phyloP scores from a whole-genome alignment of 1,140 invertebrate genomes.

The Drosophila tropicalis region DNA sequence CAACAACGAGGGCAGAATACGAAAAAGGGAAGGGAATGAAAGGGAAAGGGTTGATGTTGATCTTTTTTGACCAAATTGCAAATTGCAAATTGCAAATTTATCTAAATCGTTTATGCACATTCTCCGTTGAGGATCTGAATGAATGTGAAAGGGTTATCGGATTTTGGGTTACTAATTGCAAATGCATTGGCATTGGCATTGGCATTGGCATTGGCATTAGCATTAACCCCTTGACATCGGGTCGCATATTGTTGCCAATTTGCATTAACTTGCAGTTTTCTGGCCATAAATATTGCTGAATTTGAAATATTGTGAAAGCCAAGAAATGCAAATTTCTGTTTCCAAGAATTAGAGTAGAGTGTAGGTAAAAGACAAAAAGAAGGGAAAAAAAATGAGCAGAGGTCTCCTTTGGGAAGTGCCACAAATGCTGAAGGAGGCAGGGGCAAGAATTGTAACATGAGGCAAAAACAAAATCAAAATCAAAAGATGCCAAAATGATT shows the following conservation, averaged over 20 bases:
- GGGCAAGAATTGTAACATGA: slow-evolving; percentile 39
- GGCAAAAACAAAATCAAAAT: slow-evolving; percentile 23
- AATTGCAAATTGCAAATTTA: slow-evolving; percentile 60
- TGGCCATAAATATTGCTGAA: slow-evolving; percentile 62
- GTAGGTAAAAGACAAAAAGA: background rate
- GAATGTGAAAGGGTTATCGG: slow-evolving; percentile 20
- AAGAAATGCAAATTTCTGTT: slow-evolving; percentile 49
- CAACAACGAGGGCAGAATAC: slow-evolving; percentile 48
- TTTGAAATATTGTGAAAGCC: slow-evolving; percentile 36
- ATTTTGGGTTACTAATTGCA: slow-evolving; percentile 63
- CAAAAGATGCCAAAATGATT: slow-evolving; percentile 65
- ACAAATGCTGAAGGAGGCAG: background rate
- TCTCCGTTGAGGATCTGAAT: slow-evolving; percentile 41
- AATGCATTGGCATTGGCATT: slow-evolving; percentile 65
- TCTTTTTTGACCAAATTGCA: slow-evolving; percentile 49
- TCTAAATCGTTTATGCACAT: slow-evolving; percentile 75
- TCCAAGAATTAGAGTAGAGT: background rate
- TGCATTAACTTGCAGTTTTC: slow-evolving; percentile 54
- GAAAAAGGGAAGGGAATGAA: slow-evolving; percentile 25
- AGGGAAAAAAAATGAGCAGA: too few relatives aligned
- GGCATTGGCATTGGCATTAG: slow-evolving; percentile 66
- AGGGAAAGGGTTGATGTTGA: slow-evolving; percentile 43
- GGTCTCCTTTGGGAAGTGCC: background rate
- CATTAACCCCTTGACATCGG: slow-evolving; percentile 64
- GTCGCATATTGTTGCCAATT: slow-evolving; percentile 59